Conservation (phyloP, 2,113 vertebrate genomes). For the Chaetura pelagica region DNA sequence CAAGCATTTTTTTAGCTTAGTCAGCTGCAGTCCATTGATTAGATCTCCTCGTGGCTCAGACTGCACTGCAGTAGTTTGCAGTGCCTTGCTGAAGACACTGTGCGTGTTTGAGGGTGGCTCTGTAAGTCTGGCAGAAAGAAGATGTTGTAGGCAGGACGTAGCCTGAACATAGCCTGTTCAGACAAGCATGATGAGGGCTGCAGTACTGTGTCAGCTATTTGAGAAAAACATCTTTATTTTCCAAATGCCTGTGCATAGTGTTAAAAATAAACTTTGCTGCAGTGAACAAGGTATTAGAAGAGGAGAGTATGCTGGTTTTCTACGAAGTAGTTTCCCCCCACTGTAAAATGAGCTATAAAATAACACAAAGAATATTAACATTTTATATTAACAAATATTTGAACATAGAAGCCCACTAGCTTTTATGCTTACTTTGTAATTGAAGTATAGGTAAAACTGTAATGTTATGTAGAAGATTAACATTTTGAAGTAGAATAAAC, state of each 20-base stretch:
- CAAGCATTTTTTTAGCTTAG: constrained; percentile 55
- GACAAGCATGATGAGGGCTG: neutral
- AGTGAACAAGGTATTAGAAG: neutral
- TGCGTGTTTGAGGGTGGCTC: neutral
- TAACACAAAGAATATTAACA: neutral
- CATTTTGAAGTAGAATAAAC: neutral
- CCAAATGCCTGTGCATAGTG: neutral
- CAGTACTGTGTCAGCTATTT: constrained; percentile 1
- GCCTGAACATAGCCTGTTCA: neutral
- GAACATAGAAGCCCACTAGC: neutral
- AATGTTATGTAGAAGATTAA: neutral
- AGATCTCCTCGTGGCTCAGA: constrained; percentile 50
- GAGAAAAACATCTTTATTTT: neutral
- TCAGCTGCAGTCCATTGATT: constrained; percentile 71
- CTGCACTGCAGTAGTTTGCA: constrained; percentile 72
- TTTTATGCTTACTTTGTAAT: neutral
- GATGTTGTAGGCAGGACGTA: neutral
- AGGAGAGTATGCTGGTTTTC: neutral
- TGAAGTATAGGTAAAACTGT: neutral
- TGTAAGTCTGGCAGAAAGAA: neutral
- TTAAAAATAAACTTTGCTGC: constrained; percentile 20
- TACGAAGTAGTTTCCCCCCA: neutral
- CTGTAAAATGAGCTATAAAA: neutral
- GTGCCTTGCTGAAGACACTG: constrained; percentile 12
- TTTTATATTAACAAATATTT: neutral